A percentile compares a stretch with the other conserved stretches of the same genome.
Conservation (phyloP, 2,797 vertebrate species). For the Arnoldichthys spilopterus region DNA sequence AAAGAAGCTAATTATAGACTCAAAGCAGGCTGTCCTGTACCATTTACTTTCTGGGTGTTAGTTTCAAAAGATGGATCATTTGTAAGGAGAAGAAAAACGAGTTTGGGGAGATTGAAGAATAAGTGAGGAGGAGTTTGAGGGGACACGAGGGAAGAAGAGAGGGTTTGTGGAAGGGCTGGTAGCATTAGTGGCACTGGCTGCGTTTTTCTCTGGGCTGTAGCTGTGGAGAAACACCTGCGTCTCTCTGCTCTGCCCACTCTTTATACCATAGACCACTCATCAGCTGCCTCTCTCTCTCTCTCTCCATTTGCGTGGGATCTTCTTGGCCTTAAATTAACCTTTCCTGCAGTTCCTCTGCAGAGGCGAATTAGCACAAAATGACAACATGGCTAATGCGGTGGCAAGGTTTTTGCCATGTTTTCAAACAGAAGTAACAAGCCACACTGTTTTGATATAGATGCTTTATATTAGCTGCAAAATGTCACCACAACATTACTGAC, state of each 20-base stretch:
- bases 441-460: conserved; percentile 9
- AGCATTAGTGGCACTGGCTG: conserved; percentile 27
- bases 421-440: conserved; percentile 30
- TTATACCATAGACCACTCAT: conserved; percentile 9
- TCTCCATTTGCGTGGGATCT: conserved; percentile 44
- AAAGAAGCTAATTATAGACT: conserved; percentile 40
- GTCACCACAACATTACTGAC: not conserved
- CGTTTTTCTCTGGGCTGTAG: conserved; percentile 52
- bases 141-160: not conserved
- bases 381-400: conserved; percentile 52
- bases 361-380: conserved; percentile 49
- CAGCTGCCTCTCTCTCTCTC: conserved; percentile 14
- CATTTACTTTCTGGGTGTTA: conserved; percentile 3
- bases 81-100: not conserved
- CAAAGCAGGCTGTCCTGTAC: conserved; percentile 14
- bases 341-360: conserved; percentile 46
- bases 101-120: not conserved
- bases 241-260: conserved; percentile 30
- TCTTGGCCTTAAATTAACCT: conserved; percentile 59
- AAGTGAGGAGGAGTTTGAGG: not conserved
- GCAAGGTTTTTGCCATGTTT: conserved; percentile 46
- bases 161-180: conserved; percentile 22
- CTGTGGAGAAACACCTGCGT: conserved; percentile 57
- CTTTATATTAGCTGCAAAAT: conserved; percentile 19
- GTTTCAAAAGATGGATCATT: conserved; percentile 2